phyloP scores from a whole-genome alignment of 2,113 vertebrate genomes.

The Blennius ocellaris region DNA sequence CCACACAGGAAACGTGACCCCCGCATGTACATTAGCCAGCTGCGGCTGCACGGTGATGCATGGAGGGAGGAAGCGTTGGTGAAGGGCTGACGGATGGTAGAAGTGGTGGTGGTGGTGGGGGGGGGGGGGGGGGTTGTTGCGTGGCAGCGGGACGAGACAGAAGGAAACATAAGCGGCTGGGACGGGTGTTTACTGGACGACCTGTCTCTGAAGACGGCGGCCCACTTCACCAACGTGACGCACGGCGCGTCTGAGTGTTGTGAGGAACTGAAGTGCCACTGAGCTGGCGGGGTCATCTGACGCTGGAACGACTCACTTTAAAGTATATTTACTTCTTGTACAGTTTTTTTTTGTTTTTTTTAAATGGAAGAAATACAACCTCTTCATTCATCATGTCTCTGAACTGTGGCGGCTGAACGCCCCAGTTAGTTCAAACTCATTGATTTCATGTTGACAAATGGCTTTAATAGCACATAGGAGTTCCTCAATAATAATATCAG shows the following conservation, averaged over 20 bases:
- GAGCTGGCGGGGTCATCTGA: too few species aligned
- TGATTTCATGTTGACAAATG: too few species aligned
- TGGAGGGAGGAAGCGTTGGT: slow-evolving; percentile 28
- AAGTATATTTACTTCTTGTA: too few species aligned
- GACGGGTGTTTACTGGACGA: slow-evolving; percentile 28
- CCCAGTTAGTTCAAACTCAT: too few species aligned
- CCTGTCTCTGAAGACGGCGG: slow-evolving; percentile 1
- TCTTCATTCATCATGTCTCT: too few species aligned
- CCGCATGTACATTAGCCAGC: slow-evolving; percentile 32
- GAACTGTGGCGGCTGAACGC: too few species aligned
- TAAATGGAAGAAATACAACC: too few species aligned
- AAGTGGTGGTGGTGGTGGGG: too few species aligned
- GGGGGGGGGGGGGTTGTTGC: slow-evolving; percentile 10
- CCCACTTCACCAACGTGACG: slow-evolving; percentile 4
- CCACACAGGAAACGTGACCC: not conserved
- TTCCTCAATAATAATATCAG: too few species aligned
- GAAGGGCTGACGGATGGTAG: slow-evolving; percentile 39
- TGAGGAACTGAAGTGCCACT: not conserved
- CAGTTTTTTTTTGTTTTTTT: too few species aligned
- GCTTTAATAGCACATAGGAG: too few species aligned
- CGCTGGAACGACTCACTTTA: too few species aligned
- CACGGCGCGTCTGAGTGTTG: not conserved
- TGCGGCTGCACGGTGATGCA: slow-evolving; percentile 13
- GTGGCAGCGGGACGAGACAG: slow-evolving; percentile 25
- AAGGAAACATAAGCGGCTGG: slow-evolving; percentile 11